Evolutionary conservation across 2,113 vertebrate genomes (phyloP).

Genomic region (Ciconia maguari): DNA sequence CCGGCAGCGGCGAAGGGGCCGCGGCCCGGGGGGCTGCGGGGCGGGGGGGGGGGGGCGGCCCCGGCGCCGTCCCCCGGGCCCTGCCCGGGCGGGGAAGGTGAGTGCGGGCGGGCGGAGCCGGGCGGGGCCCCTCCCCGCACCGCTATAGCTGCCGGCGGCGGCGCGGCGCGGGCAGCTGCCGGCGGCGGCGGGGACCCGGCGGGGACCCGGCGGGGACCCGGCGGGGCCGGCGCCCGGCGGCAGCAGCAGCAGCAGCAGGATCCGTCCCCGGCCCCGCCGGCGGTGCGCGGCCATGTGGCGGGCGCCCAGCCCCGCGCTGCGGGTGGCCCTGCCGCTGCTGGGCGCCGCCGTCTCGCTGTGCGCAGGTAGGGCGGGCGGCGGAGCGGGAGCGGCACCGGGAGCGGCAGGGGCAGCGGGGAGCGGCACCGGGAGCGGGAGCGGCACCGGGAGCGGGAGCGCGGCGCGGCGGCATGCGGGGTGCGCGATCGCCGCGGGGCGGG

Average conservation of each 20-base stretch:
- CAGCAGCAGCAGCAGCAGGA: neutral
- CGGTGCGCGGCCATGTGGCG: slow-evolving; percentile 50
- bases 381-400: neutral
- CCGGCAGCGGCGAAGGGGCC: no score
- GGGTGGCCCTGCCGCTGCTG: slow-evolving; percentile 56
- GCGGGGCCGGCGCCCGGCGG: neutral
- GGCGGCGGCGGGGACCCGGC: neutral
- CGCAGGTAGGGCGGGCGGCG: slow-evolving; percentile 56
- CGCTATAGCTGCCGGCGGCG: neutral
- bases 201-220: neutral
- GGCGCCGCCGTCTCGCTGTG: slow-evolving; percentile 41
- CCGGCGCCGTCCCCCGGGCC: neutral
- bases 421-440: no score
- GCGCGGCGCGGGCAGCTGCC: neutral
- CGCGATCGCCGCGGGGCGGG: no score
- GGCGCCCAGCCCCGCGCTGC: neutral
- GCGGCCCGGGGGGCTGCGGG: no score
- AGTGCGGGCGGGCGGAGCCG: neutral
- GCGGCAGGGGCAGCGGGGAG: no score
- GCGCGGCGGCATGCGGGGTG: neutral
- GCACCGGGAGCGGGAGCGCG: no score
- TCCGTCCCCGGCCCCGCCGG: neutral
- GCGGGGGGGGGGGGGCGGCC: neutral
- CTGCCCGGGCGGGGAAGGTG: neutral
- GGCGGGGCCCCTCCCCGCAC: neutral